A percentile compares a stretch with the other conserved stretches of the same genome.
Evolutionary conservation across 2,797 vertebrate species (phyloP).

Genomic region (Novumbra hubbsi): DNA sequence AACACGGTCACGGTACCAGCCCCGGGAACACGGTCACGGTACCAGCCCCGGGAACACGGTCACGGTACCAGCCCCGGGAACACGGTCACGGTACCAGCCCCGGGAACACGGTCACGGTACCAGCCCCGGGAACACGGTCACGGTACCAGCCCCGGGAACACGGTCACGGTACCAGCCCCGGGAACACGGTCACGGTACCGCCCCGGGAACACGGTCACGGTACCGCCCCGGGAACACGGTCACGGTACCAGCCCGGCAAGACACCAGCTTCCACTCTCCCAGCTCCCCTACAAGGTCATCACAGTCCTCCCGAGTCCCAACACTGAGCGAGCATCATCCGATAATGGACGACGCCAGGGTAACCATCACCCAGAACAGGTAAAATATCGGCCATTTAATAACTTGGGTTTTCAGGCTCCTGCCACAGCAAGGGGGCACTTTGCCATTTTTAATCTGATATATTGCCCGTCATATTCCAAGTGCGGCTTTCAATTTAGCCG

Average conservation of each 20-base stretch:
- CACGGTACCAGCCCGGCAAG: slow-evolving; percentile 61
- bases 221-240: slow-evolving; percentile 59
- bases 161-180: too few relatives aligned
- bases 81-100: too few relatives aligned
- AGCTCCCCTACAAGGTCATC: slow-evolving; percentile 70
- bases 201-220: too few relatives aligned
- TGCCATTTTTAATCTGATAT: slow-evolving; percentile 61
- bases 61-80: too few relatives aligned
- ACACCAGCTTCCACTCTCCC: slow-evolving; percentile 64
- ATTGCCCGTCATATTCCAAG: slow-evolving; percentile 21
- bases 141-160: too few relatives aligned
- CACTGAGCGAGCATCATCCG: slow-evolving; percentile 33
- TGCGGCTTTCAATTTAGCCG: slow-evolving; percentile 13
- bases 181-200: too few relatives aligned
- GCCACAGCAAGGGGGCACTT: slow-evolving; percentile 43
- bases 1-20: too few relatives aligned
- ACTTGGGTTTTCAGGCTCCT: slow-evolving; percentile 34
- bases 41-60: too few relatives aligned
- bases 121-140: too few relatives aligned
- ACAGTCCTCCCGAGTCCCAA: slow-evolving; percentile 38
- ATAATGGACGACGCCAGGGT: slow-evolving; percentile 66
- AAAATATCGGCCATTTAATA: slow-evolving; percentile 40
- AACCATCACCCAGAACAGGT: slow-evolving; percentile 38
- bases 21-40: too few relatives aligned
- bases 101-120: too few relatives aligned